A percentile compares a stretch with the other conserved stretches of the same genome.
Conservation (phyloP, 2,797 vertebrate genomes). For the Coreius guichenoti region DNA sequence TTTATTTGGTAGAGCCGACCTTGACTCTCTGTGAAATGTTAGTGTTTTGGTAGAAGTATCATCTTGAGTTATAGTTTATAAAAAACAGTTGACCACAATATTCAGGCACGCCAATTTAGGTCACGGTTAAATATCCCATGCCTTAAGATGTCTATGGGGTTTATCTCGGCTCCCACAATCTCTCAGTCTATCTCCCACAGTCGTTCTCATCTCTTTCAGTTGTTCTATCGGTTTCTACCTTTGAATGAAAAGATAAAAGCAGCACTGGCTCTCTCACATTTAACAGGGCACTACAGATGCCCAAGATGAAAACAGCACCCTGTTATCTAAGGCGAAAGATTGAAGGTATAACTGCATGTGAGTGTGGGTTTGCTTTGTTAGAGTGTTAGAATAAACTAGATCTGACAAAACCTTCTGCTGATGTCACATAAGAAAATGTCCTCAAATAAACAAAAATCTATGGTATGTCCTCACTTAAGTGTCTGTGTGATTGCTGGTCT, state of each 20-base stretch:
- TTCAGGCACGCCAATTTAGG: not conserved
- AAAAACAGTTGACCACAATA: too few relatives aligned
- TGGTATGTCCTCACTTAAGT: not conserved
- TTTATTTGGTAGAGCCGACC: not conserved
- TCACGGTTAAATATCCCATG: not conserved
- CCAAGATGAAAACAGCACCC: conserved; percentile 1
- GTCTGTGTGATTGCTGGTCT: not conserved
- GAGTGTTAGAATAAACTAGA: not conserved
- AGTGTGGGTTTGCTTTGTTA: not conserved
- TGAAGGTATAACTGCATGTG: not conserved
- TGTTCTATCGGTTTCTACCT: not conserved
- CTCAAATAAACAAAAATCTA: not conserved
- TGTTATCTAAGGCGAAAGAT: not conserved
- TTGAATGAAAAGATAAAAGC: conserved; percentile 10
- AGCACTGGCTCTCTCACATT: not conserved
- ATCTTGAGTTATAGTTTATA: not conserved
- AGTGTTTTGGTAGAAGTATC: not conserved
- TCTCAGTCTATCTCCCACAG: not conserved
- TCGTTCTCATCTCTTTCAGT: conserved; percentile 4
- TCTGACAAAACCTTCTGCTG: not conserved
- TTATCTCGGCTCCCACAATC: not conserved
- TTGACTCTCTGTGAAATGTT: not conserved
- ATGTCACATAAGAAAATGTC: not conserved
- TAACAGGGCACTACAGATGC: not conserved
- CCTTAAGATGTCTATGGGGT: not conserved